Percentiles rank a stretch among this genome's conserved stretches.
These are phyloP conservation scores for Drosophila littoralis DNA, from an alignment of 1,140 invertebrate species.

Conservation along the genomic window DNA sequence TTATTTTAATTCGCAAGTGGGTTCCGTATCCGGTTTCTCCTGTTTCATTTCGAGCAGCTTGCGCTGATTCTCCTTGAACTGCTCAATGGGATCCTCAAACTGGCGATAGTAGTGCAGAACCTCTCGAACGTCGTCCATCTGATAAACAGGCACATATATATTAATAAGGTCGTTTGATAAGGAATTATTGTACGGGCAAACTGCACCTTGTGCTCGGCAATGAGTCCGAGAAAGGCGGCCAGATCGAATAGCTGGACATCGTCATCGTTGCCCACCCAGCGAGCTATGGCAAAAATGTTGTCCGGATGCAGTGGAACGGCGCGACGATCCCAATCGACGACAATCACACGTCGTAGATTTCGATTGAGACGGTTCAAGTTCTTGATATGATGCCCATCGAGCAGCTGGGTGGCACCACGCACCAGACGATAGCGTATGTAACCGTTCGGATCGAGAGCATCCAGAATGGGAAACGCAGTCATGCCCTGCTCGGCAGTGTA, in stretches of 20 bases:
- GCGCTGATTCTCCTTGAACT: conserved; percentile 95
- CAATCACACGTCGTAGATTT: conserved; percentile 96
- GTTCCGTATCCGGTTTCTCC: conserved; percentile 83
- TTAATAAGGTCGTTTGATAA: no score
- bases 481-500: conserved; percentile 96
- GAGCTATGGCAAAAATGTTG: conserved; percentile 94
- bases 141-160: neutral
- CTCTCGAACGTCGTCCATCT: conserved; percentile 93
- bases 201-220: conserved; percentile 91
- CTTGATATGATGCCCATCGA: conserved; percentile 97
- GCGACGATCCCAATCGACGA: conserved; percentile 96
- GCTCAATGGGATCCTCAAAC: conserved; percentile 96
- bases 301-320: conserved; percentile 94
- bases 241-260: conserved; percentile 96
- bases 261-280: conserved; percentile 97
- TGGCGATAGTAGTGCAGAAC: conserved; percentile 96
- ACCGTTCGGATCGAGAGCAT: conserved; percentile 95
- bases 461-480: conserved; percentile 97
- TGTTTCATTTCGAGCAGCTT: conserved; percentile 88
- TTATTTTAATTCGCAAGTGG: neutral
- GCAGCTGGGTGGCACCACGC: conserved; percentile 97
- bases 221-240: conserved; percentile 95
- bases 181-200: neutral
- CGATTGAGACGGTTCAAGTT: conserved; percentile 97
- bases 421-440: conserved; percentile 96